Evolutionary conservation across 2,113 vertebrate genomes (phyloP), one percentile per base, ranked within the genome.

Genomic region (Spermophilus dauricus): DNA sequence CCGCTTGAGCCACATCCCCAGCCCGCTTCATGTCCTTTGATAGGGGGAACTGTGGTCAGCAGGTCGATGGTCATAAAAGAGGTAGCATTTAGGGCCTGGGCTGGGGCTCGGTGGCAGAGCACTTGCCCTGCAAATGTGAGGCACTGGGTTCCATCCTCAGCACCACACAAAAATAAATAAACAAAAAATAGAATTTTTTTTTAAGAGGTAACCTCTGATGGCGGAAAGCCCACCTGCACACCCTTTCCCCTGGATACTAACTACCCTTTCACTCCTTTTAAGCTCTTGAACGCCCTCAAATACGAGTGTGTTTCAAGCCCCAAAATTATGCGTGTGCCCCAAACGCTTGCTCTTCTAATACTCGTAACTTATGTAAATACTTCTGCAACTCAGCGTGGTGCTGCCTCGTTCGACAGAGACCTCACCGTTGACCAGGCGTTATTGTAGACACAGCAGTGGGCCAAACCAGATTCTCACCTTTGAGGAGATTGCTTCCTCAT

Each of bases 311-410:
- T 90, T 85, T 76, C 56, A 76, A 70, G 51, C 28, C 65, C 20
- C 18, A 8, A 58, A 93, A 95, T 37, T 90, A 93, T 73, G 34
- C 30, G 77, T 96, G 26, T 87, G 70, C 22, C 65, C n/a, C 61
- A 86, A 84, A 51, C 22, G 56, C 8, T 13, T 90, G 58, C 45
- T 82, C 75, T 87, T 84, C 75, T 87, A 94, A 88, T 86, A 26
- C 48, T 45, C 91, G 10, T 63, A 78, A 90, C 32, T 92, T 58
- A 24, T 2, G 56, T 87, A 77, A 88, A 65, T 89, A 72, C 4
- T 83, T 89, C 26, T 51, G 39, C 26, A 37, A 85, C n/a, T 86
- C 30, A 63, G 2, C 39, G 26, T 93, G 63, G 24, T 82, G 80
- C 45, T 89, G 83, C 87, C 42, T 95, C 4, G 80, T 24, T 85